Evolutionary conservation across 2,888 invertebrate species (phyloP).

Genomic region (Osedax fenrisi): DNA sequence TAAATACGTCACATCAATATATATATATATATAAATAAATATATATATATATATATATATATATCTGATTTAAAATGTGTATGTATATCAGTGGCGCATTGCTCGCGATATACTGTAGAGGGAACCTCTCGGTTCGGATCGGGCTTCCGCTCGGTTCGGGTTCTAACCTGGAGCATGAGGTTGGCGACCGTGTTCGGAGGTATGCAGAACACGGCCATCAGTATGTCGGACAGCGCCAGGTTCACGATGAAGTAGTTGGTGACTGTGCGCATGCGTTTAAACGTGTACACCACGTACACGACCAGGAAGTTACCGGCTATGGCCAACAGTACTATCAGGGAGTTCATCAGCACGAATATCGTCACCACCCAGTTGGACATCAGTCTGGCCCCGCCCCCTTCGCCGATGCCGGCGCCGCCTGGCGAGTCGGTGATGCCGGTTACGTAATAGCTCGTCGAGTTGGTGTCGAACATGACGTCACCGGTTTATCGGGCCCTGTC

Average conservation of each 20-base stretch:
- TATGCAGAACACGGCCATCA: conserved; percentile 52
- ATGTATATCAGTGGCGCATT: too few relatives aligned
- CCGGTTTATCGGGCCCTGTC: too few relatives aligned
- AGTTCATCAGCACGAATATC: not conserved
- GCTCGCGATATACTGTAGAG: too few relatives aligned
- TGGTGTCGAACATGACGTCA: too few relatives aligned
- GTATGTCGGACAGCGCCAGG: conserved; percentile 50
- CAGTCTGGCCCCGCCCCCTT: conserved; percentile 14
- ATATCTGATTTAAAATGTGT: too few relatives aligned
- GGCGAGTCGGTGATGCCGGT: too few relatives aligned
- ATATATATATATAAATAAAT: too few relatives aligned
- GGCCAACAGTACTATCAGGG: conserved; percentile 43
- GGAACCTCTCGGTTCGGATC: too few relatives aligned
- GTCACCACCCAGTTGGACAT: not conserved
- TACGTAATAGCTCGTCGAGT: too few relatives aligned
- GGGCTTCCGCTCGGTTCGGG: too few relatives aligned
- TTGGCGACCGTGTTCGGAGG: conserved; percentile 59
- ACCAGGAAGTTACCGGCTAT: conserved; percentile 56
- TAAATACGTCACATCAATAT: too few relatives aligned
- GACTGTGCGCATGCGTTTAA: conserved; percentile 54
- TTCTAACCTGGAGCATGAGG: conserved; percentile 55
- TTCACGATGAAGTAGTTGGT: conserved; percentile 59
- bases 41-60: too few relatives aligned
- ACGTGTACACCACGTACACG: conserved; percentile 71
- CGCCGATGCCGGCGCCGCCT: not conserved